Conservation (phyloP, 2,113 vertebrate genomes). For the Parus major region DNA sequence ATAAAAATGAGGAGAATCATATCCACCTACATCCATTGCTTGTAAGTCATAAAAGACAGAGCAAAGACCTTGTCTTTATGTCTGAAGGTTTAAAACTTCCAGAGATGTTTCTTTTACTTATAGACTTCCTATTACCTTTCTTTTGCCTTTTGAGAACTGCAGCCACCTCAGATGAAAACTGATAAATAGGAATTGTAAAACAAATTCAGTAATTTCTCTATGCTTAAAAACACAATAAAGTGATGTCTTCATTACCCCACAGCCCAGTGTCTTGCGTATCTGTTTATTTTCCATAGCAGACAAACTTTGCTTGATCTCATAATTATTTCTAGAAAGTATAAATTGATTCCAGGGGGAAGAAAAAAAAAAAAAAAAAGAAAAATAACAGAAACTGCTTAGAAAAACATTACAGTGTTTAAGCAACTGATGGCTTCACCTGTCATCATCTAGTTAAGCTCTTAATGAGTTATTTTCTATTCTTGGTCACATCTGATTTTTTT, state of each 20-base stretch:
- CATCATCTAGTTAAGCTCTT: constrained; percentile 88
- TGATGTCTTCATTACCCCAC: constrained; percentile 63
- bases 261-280: background rate
- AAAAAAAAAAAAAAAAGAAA: background rate
- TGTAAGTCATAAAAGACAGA: constrained; percentile 53
- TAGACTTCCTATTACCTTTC: background rate
- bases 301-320: constrained; percentile 58
- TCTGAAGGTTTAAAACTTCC: constrained; percentile 57
- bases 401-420: constrained; percentile 69
- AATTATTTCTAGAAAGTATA: constrained; percentile 55
- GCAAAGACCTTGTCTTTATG: constrained; percentile 57
- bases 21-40: constrained; percentile 32
- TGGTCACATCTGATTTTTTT: constrained; percentile 93
- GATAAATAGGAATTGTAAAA: background rate
- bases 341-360: background rate
- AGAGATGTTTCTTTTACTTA: constrained; percentile 10
- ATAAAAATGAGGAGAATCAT: constrained; percentile 35
- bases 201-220: constrained; percentile 1
- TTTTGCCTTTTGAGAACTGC: constrained; percentile 3
- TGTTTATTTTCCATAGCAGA: background rate
- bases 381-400: constrained; percentile 41
- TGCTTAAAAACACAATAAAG: background rate
- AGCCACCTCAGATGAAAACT: constrained; percentile 12
- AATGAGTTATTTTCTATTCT: constrained; percentile 94
- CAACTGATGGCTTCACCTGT: constrained; percentile 85